Percentiles rank a stretch among this genome's conserved stretches.
Evolutionary conservation across 2,888 invertebrate species (phyloP).

Genomic region (Lapara coniferarum): DNA sequence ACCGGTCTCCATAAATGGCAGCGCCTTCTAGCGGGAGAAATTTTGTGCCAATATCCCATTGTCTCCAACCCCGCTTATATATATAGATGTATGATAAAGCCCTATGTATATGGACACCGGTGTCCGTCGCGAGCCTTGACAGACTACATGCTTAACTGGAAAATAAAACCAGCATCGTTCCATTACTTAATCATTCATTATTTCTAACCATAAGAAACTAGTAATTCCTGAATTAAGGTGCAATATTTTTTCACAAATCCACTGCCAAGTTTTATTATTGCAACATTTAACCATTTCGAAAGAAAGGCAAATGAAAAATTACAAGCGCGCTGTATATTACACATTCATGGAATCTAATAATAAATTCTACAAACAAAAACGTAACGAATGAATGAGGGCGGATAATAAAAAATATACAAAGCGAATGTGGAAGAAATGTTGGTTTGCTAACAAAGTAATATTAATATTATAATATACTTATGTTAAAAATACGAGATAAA

Average conservation of each 20-base stretch:
- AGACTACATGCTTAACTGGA: too few relatives aligned
- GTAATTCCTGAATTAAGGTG: neutral
- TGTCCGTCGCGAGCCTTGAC: too few relatives aligned
- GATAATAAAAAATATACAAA: slow-evolving; percentile 6
- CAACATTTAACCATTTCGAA: neutral
- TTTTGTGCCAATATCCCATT: too few relatives aligned
- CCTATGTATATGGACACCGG: too few relatives aligned
- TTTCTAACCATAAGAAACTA: neutral
- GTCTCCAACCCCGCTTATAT: too few relatives aligned
- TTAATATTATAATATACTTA: neutral
- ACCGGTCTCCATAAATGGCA: too few relatives aligned
- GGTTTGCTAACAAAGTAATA: neutral
- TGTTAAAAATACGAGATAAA: too few relatives aligned
- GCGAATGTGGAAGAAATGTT: neutral
- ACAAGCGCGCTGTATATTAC: slow-evolving; percentile 11
- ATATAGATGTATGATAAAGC: too few relatives aligned
- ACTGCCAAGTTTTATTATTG: neutral
- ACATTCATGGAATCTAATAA: slow-evolving; percentile 15
- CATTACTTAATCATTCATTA: too few relatives aligned
- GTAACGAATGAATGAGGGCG: neutral
- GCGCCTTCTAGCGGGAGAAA: too few relatives aligned
- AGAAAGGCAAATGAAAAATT: neutral
- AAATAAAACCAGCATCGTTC: too few relatives aligned
- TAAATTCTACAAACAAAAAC: slow-evolving; percentile 5
- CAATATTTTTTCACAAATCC: neutral